Evolutionary conservation across 2,888 invertebrate genomes (phyloP).

Genomic region (Cryptus viduatorius): DNA sequence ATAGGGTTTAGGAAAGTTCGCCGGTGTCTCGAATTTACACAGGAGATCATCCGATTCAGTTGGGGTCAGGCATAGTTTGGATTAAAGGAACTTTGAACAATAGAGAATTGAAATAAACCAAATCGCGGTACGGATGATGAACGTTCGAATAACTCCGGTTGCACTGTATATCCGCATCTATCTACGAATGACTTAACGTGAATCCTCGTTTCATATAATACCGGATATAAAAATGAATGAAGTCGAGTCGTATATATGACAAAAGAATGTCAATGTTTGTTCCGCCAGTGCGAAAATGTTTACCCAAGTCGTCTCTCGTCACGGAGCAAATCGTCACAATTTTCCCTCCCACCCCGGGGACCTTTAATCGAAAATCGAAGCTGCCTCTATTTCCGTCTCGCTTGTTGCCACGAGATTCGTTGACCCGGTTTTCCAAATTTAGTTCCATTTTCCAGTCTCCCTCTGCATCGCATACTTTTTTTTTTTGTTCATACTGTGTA

Average conservation of each 20-base stretch:
- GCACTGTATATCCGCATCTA: no score
- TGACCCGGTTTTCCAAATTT: conserved; percentile 41
- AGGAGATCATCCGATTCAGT: no score
- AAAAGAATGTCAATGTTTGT: not conserved
- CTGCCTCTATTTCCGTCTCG: conserved; percentile 29
- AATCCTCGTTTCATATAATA: not conserved
- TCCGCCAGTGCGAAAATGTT: not conserved
- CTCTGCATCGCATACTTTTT: not conserved
- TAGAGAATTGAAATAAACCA: no score
- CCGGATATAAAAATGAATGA: not conserved
- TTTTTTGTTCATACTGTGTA: not conserved
- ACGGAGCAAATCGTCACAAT: conserved; percentile 15
- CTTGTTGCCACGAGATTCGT: conserved; percentile 51
- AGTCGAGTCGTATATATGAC: not conserved
- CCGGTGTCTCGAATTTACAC: not conserved
- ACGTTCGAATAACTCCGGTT: no score
- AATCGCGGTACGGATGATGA: no score
- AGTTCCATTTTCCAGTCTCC: conserved; percentile 14
- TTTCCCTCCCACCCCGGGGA: not conserved
- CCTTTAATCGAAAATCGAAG: conserved; percentile 48
- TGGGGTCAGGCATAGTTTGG: no score
- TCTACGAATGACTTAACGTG: not conserved
- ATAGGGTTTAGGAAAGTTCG: not conserved
- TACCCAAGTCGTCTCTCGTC: conserved; percentile 2
- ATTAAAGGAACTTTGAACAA: no score